Conservation (phyloP, 2,113 vertebrate species). For the Camelus dromedarius region DNA sequence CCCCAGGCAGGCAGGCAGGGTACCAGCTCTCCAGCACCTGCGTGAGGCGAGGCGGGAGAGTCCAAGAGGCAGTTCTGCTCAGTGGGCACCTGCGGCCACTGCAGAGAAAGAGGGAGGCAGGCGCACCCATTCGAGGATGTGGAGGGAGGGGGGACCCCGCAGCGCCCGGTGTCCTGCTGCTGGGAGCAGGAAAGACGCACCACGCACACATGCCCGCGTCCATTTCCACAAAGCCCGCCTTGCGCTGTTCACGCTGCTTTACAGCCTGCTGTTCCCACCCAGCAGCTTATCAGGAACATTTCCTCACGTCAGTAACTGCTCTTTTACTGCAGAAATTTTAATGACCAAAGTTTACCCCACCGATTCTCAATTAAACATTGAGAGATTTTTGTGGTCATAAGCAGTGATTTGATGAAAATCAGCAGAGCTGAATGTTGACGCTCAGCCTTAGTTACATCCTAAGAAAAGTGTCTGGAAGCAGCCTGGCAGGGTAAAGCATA, state of each 20-base stretch:
- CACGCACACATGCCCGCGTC: accelerated
- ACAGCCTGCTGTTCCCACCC: not conserved
- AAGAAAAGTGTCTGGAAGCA: not conserved
- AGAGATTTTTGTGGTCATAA: not conserved
- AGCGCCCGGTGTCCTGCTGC: not conserved
- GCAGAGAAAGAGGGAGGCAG: not conserved
- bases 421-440: not conserved
- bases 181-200: accelerated
- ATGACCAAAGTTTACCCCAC: not conserved
- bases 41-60: accelerated
- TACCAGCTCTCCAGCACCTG: accelerated
- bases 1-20: not conserved
- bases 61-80: not conserved
- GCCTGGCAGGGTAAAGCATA: not conserved
- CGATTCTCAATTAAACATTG: not conserved
- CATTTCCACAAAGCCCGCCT: not conserved
- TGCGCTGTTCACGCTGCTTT: not conserved
- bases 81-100: accelerated
- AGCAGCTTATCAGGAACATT: not conserved
- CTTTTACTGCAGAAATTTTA: slow-evolving; percentile 3
- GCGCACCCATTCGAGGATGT: accelerated
- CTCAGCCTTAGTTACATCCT: not conserved
- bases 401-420: not conserved
- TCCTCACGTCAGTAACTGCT: not conserved
- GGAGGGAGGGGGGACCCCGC: no score